Evolutionary conservation across 2,113 vertebrate species (phyloP).

Genomic region (Lagopus muta): DNA sequence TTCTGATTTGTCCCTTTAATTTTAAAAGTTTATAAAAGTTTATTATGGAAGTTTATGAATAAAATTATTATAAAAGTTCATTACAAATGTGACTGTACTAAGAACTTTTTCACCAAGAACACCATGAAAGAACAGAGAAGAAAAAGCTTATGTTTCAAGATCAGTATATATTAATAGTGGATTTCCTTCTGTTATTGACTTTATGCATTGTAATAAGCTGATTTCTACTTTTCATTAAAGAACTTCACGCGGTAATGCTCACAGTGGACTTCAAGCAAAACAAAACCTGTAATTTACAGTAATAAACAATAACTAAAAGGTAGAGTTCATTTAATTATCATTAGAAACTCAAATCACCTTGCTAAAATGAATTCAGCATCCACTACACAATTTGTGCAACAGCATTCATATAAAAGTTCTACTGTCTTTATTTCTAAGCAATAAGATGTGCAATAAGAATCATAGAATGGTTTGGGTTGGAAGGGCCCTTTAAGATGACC

Average conservation of each 20-base stretch:
- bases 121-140: background rate
- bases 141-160: background rate
- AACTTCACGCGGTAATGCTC: background rate
- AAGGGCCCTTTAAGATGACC: too few relatives aligned
- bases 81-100: background rate
- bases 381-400: background rate
- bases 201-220: background rate
- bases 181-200: background rate
- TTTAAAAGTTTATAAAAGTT: background rate
- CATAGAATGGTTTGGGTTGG: too few relatives aligned
- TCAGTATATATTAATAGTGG: background rate
- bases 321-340: background rate
- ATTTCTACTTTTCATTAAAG: background rate
- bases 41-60: background rate
- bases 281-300: background rate
- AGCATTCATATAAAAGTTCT: background rate
- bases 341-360: background rate
- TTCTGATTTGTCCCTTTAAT: background rate
- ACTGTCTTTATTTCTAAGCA: background rate
- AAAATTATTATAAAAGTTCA: background rate
- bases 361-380: background rate
- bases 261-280: background rate
- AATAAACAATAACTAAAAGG: conserved; percentile 9
- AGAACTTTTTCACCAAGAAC: background rate
- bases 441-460: background rate